These are phyloP conservation scores for Falco novaeseelandiae DNA, from an alignment of 2,797 vertebrate genomes.

Conservation along the genomic window DNA sequence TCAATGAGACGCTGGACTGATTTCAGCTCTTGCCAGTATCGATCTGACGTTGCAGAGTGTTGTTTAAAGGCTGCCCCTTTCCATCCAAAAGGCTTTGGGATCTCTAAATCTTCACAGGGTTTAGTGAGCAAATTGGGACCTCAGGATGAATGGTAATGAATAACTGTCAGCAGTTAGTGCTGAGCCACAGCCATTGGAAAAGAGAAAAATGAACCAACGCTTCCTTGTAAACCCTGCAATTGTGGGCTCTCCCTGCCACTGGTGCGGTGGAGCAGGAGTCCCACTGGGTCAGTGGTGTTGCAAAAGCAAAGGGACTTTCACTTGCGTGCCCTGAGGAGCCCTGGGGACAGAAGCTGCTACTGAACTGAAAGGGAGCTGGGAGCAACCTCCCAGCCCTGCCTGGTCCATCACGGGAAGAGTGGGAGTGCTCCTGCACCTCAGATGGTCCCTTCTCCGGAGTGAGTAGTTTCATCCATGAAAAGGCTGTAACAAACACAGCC, in stretches of 20 bases:
- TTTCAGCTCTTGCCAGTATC: constrained; percentile 1
- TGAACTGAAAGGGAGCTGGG: constrained; percentile 2
- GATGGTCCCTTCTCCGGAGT: background rate
- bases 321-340: fast-evolving
- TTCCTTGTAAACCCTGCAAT: background rate
- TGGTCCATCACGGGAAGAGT: fast-evolving
- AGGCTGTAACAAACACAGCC: background rate
- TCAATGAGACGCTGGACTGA: background rate
- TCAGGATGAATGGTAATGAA: background rate
- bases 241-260: background rate
- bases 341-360: background rate
- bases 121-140: background rate
- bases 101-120: background rate
- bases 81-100: background rate
- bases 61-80: constrained; percentile 9
- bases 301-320: constrained; percentile 16
- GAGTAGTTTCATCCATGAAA: too few species aligned
- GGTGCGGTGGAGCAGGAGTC: background rate
- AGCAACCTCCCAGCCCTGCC: background rate
- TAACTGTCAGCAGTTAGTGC: background rate
- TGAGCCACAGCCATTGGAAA: background rate
- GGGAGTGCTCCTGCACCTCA: fast-evolving
- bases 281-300: background rate
- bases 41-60: background rate
- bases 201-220: background rate